These are phyloP conservation scores for Nomada hirtipes DNA, from an alignment of 2,888 invertebrate species.

Conservation along the genomic window DNA sequence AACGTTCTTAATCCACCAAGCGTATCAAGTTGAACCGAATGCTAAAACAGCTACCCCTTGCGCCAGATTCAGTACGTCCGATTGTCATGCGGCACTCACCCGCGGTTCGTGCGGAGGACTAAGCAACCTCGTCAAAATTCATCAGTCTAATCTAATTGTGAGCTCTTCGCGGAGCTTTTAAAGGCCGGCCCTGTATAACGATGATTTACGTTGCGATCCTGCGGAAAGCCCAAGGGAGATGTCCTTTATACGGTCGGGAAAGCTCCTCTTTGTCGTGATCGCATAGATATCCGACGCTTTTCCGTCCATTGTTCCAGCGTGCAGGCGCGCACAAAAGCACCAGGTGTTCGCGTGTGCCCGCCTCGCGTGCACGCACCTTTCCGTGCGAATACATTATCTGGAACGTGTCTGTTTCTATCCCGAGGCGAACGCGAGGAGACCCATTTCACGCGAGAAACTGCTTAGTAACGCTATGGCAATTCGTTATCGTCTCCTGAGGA, in stretches of 20 bases:
- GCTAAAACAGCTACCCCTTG: background rate
- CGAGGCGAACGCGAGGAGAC: constrained; percentile 31
- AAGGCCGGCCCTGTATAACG: constrained; percentile 58
- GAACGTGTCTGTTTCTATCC: constrained; percentile 49
- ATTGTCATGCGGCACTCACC: constrained; percentile 19
- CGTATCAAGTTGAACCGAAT: background rate
- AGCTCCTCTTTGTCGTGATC: constrained; percentile 72
- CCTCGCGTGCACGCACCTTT: constrained; percentile 49
- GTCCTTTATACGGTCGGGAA: constrained; percentile 68
- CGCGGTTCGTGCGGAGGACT: constrained; percentile 7
- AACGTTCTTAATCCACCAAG: background rate
- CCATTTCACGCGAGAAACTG: constrained; percentile 46
- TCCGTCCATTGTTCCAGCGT: constrained; percentile 64
- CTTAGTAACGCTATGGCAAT: constrained; percentile 59
- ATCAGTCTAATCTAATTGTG: constrained; percentile 65
- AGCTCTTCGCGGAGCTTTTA: constrained; percentile 63
- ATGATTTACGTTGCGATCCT: constrained; percentile 70
- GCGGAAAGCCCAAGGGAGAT: constrained; percentile 39
- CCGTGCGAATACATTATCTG: constrained; percentile 58
- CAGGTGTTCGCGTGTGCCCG: background rate
- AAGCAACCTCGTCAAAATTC: constrained; percentile 61
- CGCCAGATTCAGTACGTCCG: background rate
- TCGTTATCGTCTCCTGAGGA: constrained; percentile 29
- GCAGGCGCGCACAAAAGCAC: constrained; percentile 21
- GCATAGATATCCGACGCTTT: constrained; percentile 67